Evolutionary conservation across 2,888 invertebrate species (phyloP), one percentile per base, ranked within the genome.

Genomic region (Eristalinus sepulchralis): DNA sequence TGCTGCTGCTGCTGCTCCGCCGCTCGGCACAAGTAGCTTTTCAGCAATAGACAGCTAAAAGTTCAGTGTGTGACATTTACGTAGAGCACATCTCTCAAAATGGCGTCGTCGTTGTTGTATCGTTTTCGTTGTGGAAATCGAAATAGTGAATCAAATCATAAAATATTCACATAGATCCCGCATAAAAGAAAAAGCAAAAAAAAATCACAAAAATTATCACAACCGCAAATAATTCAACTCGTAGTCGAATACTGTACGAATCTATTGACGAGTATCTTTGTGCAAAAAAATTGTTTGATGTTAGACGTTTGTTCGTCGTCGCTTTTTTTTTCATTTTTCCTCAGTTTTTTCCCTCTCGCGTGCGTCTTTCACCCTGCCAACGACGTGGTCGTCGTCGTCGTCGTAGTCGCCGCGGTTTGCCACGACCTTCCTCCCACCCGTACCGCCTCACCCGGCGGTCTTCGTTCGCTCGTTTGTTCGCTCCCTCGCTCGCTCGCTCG

Each of bases 31-130:
- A 27, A 86, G 86, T 83, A 86, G 86, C 86, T 86, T 86, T 86
- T 86, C 78, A 86, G 86, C 86, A 86, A 57, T 86, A 86, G 86
- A 83, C 86, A 86, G 86, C 86, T 86, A 86, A 86, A 86, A 86
- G 86, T 86, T 86, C 83, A 75, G 86, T 86, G 75, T 86, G 86
- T 86, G 86, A 86, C 83, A 86, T 86, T 86, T 86, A 86, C 83
- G 86, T 86, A 83, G 86, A 86, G 27, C 27, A 75, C 83, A 86
- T 86, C 86, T 86, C 86, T 86, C 86, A 86, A 86, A 86, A 86
- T 86, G 86, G 86, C 86, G 86, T 86, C 86, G 83, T 86, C 83
- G 83, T 86, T 78, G 83, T 86, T 73, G 77, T 83, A 77, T 78
- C 83, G 83, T 83, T 78, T 75, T 83, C 77, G 63, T 86, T 83